A percentile compares a stretch with the other conserved stretches of the same genome.
phyloP scores from a whole-genome alignment of 2,797 vertebrate species.

The Crossoptilon crossoptilon region DNA sequence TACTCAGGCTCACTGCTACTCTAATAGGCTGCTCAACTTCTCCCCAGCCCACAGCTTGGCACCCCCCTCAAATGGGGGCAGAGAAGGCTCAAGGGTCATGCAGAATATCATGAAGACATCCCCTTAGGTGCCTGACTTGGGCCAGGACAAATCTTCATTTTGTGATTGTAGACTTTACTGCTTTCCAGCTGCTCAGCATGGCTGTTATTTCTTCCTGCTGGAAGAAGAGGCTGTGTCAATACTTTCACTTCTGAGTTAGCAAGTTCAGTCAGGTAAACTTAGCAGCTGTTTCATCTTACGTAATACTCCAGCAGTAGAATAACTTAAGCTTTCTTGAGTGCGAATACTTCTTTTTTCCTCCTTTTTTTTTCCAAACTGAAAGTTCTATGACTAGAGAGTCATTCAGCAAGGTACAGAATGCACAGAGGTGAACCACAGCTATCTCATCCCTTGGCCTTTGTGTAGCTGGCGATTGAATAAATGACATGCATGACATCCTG shows the following conservation, averaged over 20 bases:
- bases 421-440: not conserved
- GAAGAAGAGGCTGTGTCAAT: not conserved
- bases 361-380: not conserved
- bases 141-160: not conserved
- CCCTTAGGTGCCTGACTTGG: rapidly evolving
- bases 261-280: not conserved
- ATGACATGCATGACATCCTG: not conserved
- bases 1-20: not conserved
- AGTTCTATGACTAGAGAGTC: not conserved
- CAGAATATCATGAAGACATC: not conserved
- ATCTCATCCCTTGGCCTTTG: not conserved
- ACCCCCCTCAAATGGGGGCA: not conserved
- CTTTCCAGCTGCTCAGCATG: not conserved
- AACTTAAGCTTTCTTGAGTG: not conserved
- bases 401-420: not conserved
- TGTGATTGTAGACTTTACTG: not conserved
- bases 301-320: not conserved
- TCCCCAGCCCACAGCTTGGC: not conserved
- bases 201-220: not conserved
- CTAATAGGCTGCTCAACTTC: not conserved
- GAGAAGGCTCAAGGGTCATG: not conserved
- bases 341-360: not conserved
- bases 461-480: not conserved
- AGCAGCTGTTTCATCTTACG: not conserved
- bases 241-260: not conserved